Conservation (phyloP, 2,888 invertebrate species). For the Eristalinus aeneus region DNA sequence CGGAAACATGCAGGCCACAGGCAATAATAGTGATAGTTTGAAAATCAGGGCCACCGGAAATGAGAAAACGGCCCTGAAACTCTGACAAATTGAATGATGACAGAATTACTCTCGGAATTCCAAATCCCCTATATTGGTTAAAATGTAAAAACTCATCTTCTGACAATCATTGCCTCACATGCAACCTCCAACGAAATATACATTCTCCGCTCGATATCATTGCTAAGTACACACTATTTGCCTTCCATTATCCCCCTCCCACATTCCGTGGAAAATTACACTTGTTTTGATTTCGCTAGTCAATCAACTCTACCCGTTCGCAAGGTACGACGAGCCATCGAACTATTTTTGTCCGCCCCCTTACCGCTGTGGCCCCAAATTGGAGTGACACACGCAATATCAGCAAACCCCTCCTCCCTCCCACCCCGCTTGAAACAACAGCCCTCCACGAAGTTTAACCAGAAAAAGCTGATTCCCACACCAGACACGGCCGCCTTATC, state of each 20-base stretch:
- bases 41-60: no score
- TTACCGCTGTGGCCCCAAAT: not conserved
- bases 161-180: no score
- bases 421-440: not conserved
- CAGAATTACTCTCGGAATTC: no score
- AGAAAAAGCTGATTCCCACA: conserved; percentile 32
- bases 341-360: not conserved
- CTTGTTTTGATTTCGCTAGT: not conserved
- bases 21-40: no score
- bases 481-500: conserved; percentile 16
- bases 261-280: not conserved
- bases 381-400: not conserved
- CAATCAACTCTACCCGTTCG: not conserved
- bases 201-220: not conserved
- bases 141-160: no score
- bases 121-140: no score
- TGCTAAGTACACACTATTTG: not conserved
- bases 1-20: no score
- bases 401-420: not conserved
- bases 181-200: no score
- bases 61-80: no score
- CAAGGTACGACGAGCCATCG: not conserved
- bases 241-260: not conserved
- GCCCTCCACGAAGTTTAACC: conserved; percentile 10
- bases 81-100: no score